These are phyloP conservation scores for Xanthia icteritia DNA, from an alignment of 2,888 invertebrate species.

Conservation along the genomic window DNA sequence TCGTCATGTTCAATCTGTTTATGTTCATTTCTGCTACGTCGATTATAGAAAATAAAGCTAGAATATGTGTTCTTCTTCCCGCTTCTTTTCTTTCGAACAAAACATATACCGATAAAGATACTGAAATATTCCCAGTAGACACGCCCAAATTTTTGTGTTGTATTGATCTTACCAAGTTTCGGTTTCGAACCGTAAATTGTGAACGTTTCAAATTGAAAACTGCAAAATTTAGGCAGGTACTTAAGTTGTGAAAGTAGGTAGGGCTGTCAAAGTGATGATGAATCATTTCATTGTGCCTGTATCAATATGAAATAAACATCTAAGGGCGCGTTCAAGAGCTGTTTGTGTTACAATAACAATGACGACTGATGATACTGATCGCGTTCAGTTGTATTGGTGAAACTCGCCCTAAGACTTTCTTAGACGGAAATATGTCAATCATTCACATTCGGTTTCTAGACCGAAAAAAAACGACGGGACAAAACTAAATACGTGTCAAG, in stretches of 20 bases:
- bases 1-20: neutral
- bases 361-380: neutral
- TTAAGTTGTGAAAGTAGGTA: neutral
- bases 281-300: neutral
- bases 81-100: neutral
- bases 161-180: constrained; percentile 29
- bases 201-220: neutral
- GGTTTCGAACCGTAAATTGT: constrained; percentile 18
- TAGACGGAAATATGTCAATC: neutral
- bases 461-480: neutral
- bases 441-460: neutral
- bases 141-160: constrained; percentile 31
- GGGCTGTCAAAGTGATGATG: no score
- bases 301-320: neutral
- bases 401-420: no score
- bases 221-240: neutral
- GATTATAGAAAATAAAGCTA: neutral
- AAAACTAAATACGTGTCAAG: neutral
- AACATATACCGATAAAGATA: constrained; percentile 3
- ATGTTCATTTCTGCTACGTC: neutral
- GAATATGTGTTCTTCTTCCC: neutral
- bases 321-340: neutral
- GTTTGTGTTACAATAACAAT: neutral
- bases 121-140: constrained; percentile 9
- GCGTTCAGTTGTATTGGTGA: neutral